These are phyloP conservation scores for Holothuria leucospilota DNA, from an alignment of 53 echinoderm and acorn worm genomes.

Conservation along the genomic window DNA sequence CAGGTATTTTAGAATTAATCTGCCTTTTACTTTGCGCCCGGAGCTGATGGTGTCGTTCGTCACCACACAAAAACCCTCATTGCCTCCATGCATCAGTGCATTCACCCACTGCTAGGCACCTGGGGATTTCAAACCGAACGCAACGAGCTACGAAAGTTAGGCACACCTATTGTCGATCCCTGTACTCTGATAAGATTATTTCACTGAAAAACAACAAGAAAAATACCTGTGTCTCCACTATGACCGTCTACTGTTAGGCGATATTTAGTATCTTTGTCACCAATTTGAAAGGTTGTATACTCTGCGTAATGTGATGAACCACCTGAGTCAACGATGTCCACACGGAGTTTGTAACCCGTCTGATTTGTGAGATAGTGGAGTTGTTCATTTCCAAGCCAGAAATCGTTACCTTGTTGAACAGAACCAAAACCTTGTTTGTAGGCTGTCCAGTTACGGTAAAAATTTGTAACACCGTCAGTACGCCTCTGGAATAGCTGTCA, in stretches of 20 bases:
- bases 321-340: background rate
- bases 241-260: background rate
- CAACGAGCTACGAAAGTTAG: too few species aligned
- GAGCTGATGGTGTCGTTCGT: too few species aligned
- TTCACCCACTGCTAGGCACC: too few species aligned
- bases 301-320: background rate
- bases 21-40: too few species aligned
- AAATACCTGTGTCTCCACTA: conserved; percentile 23
- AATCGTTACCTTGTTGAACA: background rate
- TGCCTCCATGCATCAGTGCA: too few species aligned
- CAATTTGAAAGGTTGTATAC: conserved; percentile 2
- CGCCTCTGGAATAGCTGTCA: conserved; percentile 5
- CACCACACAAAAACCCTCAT: too few species aligned
- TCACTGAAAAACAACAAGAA: too few species aligned
- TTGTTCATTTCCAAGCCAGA: conserved; percentile 36
- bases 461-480: background rate
- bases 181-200: too few species aligned
- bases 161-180: too few species aligned
- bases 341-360: background rate
- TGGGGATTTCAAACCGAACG: too few species aligned
- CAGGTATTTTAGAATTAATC: too few species aligned
- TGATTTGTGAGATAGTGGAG: conserved; percentile 6
- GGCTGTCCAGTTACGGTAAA: background rate
- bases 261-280: background rate
- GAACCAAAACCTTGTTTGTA: conserved; percentile 7